Percentiles rank a stretch among this genome's conserved stretches.
These are phyloP conservation scores for Pyrocoelia pectoralis DNA, from an alignment of 2,888 invertebrate species.

Conservation along the genomic window DNA sequence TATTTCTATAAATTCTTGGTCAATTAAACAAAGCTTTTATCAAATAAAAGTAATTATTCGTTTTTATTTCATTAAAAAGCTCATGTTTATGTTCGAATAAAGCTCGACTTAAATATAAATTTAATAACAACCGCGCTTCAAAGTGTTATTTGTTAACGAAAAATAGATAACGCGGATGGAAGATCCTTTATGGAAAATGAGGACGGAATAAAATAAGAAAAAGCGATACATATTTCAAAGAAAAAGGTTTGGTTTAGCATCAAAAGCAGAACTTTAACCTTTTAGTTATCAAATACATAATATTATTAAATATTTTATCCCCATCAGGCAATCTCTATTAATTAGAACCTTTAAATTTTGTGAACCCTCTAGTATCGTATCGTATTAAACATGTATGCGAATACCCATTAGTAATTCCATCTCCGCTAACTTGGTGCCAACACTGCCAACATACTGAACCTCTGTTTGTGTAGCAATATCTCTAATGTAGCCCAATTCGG, in stretches of 20 bases:
- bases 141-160: not conserved
- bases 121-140: not conserved
- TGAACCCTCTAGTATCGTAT: slow-evolving; percentile 48
- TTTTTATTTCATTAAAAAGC: not conserved
- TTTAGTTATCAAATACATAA: slow-evolving; percentile 28
- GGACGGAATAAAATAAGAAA: not conserved
- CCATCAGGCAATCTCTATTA: slow-evolving; percentile 42
- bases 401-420: slow-evolving; percentile 56
- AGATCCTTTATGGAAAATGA: slow-evolving; percentile 12
- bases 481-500: slow-evolving; percentile 42
- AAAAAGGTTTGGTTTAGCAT: slow-evolving; percentile 8
- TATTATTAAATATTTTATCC: slow-evolving; percentile 29
- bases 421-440: slow-evolving; percentile 55
- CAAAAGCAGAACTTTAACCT: slow-evolving; percentile 16
- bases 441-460: slow-evolving; percentile 55
- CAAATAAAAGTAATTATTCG: not conserved
- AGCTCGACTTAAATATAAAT: not conserved
- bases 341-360: slow-evolving; percentile 50
- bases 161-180: not conserved
- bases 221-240: not conserved
- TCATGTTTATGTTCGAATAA: not conserved
- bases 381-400: slow-evolving; percentile 54
- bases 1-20: not conserved
- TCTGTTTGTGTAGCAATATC: slow-evolving; percentile 55
- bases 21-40: not conserved